phyloP scores from a whole-genome alignment of 1,140 invertebrate species.

The Aphelinus atriplicis region DNA sequence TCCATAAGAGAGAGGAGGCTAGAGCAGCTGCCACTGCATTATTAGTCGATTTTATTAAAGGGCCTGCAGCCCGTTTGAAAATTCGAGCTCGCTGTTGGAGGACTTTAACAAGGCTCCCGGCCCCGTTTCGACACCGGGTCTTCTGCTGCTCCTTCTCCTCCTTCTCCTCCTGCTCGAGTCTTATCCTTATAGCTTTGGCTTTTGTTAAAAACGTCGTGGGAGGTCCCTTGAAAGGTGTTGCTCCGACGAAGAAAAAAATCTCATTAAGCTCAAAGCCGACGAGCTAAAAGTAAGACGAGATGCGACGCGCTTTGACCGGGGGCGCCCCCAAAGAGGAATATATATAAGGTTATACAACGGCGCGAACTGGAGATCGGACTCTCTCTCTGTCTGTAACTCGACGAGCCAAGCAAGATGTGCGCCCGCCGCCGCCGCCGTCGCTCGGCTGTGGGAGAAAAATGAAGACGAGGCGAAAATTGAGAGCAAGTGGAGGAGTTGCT shows the following conservation, averaged over 20 bases:
- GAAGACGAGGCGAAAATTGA: conserved; percentile 24
- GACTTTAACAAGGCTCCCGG: conserved; percentile 8
- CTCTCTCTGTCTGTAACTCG: neutral
- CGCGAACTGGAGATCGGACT: conserved; percentile 12
- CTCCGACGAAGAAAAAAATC: conserved; percentile 31
- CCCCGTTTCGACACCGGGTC: conserved; percentile 2
- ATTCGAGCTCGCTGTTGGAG: neutral
- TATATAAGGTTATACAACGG: conserved; percentile 12
- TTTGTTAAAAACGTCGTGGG: conserved; percentile 12
- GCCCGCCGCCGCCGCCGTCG: no score
- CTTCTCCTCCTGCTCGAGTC: neutral
- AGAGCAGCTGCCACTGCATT: neutral
- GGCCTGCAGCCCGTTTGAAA: neutral
- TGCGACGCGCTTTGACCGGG: conserved; percentile 34
- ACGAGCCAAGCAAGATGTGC: neutral
- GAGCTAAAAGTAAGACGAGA: conserved; percentile 30
- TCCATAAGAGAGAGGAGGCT: neutral
- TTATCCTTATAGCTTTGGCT: neutral
- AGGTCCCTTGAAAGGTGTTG: conserved; percentile 36
- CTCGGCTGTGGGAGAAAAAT: neutral
- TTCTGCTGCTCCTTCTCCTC: neutral
- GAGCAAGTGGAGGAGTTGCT: neutral
- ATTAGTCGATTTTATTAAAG: conserved; percentile 33
- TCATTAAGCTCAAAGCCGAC: conserved; percentile 42
- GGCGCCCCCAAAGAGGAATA: conserved; percentile 18